Percentiles rank a stretch among this genome's conserved stretches.
phyloP scores from a whole-genome alignment of 2,113 vertebrate genomes.

The Gavialis gangeticus region DNA sequence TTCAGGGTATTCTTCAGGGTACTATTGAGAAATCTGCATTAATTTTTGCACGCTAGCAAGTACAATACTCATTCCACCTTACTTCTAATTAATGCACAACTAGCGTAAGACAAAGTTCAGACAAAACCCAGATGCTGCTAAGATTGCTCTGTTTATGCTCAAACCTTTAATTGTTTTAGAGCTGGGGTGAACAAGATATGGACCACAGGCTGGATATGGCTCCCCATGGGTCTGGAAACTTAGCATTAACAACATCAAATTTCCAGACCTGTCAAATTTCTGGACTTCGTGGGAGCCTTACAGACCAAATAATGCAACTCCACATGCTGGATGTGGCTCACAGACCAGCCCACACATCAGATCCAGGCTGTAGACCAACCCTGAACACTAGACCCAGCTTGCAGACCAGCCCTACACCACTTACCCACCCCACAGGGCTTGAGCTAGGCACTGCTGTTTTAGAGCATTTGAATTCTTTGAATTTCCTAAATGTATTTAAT shows the following conservation, averaged over 20 bases:
- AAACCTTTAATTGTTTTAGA: not conserved
- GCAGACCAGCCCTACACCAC: not conserved
- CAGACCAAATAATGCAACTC: no score
- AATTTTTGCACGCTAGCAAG: not conserved
- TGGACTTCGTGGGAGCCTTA: no score
- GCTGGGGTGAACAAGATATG: no score
- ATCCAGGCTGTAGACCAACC: not conserved
- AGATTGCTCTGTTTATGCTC: not conserved
- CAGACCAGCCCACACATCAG: not conserved
- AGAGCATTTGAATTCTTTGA: not conserved
- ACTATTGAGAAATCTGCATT: not conserved
- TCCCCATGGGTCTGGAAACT: no score
- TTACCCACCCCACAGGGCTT: not conserved
- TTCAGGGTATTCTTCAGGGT: not conserved
- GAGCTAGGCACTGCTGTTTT: not conserved
- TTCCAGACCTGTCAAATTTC: no score
- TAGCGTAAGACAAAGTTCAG: not conserved
- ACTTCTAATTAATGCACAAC: not conserved
- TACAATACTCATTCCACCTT: not conserved
- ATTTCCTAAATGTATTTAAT: not conserved
- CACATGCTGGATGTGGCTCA: no score
- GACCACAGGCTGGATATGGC: no score
- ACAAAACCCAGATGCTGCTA: not conserved
- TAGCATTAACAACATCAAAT: no score
- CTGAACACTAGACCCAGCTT: not conserved